Evolutionary conservation across 2,888 invertebrate genomes (phyloP).

Genomic region (Thera britannica): DNA sequence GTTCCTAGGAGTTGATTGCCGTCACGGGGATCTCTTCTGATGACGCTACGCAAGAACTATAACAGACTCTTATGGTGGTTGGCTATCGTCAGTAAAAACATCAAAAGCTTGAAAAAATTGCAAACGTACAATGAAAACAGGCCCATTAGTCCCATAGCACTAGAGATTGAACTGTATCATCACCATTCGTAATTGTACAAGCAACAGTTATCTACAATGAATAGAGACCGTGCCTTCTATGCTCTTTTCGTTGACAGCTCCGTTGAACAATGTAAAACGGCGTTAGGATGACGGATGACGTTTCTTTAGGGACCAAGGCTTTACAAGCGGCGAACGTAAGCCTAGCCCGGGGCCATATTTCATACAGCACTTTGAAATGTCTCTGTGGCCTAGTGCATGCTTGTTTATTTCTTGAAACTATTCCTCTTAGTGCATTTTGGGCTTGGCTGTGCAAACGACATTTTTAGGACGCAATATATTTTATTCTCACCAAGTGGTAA

Average conservation of each 20-base stretch:
- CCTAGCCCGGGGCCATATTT: slow-evolving; percentile 51
- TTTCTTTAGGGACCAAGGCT: neutral
- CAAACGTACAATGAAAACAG: too few species aligned
- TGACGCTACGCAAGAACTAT: too few species aligned
- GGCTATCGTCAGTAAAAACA: too few species aligned
- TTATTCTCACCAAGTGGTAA: slow-evolving; percentile 4
- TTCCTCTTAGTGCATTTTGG: slow-evolving; percentile 22
- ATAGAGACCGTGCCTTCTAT: too few species aligned
- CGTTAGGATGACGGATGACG: neutral
- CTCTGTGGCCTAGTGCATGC: slow-evolving; percentile 41
- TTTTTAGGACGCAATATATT: slow-evolving; percentile 12
- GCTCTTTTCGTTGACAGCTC: too few species aligned
- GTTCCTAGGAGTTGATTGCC: neutral
- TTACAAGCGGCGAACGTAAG: slow-evolving; percentile 42
- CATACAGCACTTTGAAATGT: slow-evolving; percentile 50
- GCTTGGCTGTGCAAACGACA: slow-evolving; percentile 8
- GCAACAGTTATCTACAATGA: too few species aligned
- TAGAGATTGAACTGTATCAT: too few species aligned
- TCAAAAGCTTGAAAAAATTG: too few species aligned
- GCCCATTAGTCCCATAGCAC: too few species aligned
- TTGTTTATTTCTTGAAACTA: slow-evolving; percentile 41
- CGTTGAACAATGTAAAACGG: neutral
- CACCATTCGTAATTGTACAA: too few species aligned
- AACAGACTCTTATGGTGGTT: too few species aligned
- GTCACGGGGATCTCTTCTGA: neutral